phyloP scores from a whole-genome alignment of 92 coral and sea anemone species.

The Meandrina meandrites region DNA sequence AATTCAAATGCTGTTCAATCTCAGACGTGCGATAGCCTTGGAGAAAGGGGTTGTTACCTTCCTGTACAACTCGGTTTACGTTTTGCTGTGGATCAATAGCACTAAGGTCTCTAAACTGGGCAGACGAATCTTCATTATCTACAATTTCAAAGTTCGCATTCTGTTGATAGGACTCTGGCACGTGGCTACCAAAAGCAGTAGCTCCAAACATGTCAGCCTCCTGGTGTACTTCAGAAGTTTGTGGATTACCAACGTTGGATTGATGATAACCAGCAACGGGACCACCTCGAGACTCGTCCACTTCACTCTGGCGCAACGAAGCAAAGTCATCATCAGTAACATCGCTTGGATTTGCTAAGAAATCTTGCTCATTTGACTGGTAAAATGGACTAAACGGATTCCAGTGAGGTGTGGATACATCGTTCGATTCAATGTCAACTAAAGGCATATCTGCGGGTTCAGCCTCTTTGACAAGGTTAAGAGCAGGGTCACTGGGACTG shows the following conservation, averaged over 20 bases:
- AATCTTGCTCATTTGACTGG: conserved; percentile 57
- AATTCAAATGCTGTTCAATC: conserved; percentile 24
- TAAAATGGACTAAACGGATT: conserved; percentile 89
- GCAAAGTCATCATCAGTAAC: conserved; percentile 75
- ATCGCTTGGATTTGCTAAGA: conserved; percentile 19
- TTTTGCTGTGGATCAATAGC: conserved; percentile 26
- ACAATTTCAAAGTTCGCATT: conserved; percentile 7
- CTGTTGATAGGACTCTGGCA: conserved; percentile 13
- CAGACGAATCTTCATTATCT: conserved; percentile 1
- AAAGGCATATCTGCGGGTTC: conserved; percentile 55
- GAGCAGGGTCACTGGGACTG: conserved; percentile 87
- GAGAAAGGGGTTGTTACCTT: conserved; percentile 41
- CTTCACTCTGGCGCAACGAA: conserved; percentile 58
- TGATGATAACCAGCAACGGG: not conserved
- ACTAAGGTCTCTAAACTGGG: conserved; percentile 10
- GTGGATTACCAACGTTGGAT: not conserved
- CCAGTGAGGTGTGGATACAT: conserved; percentile 70
- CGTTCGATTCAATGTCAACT: conserved; percentile 62
- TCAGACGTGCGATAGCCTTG: conserved; percentile 32
- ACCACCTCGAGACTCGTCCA: not conserved
- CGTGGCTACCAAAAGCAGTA: conserved; percentile 46
- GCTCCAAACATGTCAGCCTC: conserved; percentile 72
- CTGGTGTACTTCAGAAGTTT: conserved; percentile 17
- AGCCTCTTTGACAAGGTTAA: conserved; percentile 40
- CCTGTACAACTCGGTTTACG: conserved; percentile 15